A percentile compares a stretch with the other conserved stretches of the same genome.
These are phyloP conservation scores for Parelbella ahira DNA, from an alignment of 2,888 invertebrate species.

Conservation along the genomic window DNA sequence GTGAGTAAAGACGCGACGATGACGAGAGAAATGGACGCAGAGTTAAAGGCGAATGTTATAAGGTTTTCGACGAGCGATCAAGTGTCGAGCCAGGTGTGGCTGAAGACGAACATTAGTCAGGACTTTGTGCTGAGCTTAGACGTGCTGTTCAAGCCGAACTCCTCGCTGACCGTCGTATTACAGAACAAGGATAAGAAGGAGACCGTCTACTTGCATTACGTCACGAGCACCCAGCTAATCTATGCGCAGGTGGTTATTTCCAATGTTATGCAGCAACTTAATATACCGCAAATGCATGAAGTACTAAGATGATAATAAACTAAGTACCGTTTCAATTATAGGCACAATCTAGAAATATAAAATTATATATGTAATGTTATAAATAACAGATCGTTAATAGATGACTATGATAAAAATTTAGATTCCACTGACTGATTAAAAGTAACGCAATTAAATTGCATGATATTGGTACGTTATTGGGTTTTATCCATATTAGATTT, in stretches of 20 bases:
- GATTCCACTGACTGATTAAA: no score
- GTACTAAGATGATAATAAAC: no score
- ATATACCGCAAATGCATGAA: no score
- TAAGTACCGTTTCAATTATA: no score
- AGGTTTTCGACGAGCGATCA: conserved; percentile 87
- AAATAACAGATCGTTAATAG: no score
- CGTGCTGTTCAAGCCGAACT: conserved; percentile 87
- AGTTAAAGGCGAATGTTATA: conserved; percentile 82
- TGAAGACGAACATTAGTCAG: conserved; percentile 74
- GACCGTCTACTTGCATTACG: conserved; percentile 90
- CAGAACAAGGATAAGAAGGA: conserved; percentile 88
- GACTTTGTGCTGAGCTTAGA: conserved; percentile 90
- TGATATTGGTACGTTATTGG: no score
- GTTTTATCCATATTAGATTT: no score
- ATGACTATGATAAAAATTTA: no score
- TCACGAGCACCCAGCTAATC: conserved; percentile 86
- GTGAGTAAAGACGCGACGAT: conserved; percentile 85
- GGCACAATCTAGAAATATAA: no score
- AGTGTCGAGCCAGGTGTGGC: conserved; percentile 83
- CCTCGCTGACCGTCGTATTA: conserved; percentile 88
- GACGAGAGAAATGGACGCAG: conserved; percentile 81
- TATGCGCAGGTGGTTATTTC: conserved; percentile 87
- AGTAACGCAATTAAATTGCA: no score
- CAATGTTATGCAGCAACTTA: no score
- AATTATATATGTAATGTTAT: no score